Base-by-base conservation (phyloP, 30 jellyfish, hydroid and myxozoan genomes). In the Turritopsis dohrnii region DNA sequence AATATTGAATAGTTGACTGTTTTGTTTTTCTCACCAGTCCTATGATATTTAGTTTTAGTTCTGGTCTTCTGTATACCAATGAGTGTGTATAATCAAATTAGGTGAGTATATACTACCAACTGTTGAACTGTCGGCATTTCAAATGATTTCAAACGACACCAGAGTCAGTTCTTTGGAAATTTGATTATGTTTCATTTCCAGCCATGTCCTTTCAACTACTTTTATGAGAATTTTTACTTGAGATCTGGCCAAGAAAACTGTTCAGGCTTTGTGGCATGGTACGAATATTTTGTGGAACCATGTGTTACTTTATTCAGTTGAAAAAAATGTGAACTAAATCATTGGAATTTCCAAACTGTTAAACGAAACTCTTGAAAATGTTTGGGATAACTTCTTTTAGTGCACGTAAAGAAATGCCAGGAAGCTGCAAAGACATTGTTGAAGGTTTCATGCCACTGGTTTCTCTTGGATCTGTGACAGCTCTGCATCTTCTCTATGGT, bases 391-490 rank as follows among this genome's bases (percentile, higher is more conserved):
- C 25, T 28, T 25, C 54, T 84, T 80, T 72, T 54, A 91, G 97
- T 29, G 95, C 94, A 23, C 84, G 97, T 27, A 52, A 65, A 71
- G 81, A 83, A 31, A 88, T 80, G 29, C 96, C 95, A 80, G 96
- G 87, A 81, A 52, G 52, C 75, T 92, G 98, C 76, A 94, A 84
- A 4, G 31, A 84, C 19, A 28, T 88, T 1, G 19, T 73, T 52
- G 96, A 92, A 79, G 98, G 98, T n/a, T 71, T 92, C 18, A 77
- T 83, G 86, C 98, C 98, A n/a, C 82, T 92, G 0, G 54, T 92
- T 9, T 24, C 93, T 0, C 29, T 88, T 7, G 85, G 87, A 3
- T 16, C 83, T 13, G 81, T 80, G 18, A 29, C 88, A 7, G 23
- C 81, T 16, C 66, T 87, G 23, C 84, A 85, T 76, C 21, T 71